These are phyloP conservation scores for Drosophila eugracilis DNA, from an alignment of 1,140 invertebrate species.

Conservation along the genomic window DNA sequence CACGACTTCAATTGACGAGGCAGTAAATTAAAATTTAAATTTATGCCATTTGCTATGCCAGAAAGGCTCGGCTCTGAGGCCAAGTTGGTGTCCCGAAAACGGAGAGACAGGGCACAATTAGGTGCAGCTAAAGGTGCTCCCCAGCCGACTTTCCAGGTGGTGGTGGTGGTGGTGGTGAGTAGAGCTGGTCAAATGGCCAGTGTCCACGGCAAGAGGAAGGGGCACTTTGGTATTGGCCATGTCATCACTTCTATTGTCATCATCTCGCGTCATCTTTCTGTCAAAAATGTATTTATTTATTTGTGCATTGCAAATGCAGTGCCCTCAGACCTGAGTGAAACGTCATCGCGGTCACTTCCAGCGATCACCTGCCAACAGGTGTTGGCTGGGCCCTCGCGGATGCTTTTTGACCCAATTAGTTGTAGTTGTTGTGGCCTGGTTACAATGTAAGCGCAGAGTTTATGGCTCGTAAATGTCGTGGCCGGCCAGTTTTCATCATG, in stretches of 20 bases:
- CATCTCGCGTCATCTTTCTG: slow-evolving; percentile 72
- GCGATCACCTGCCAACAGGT: slow-evolving; percentile 73
- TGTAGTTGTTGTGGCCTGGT: slow-evolving; percentile 31
- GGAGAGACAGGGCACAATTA: slow-evolving; percentile 55
- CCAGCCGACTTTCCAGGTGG: not conserved
- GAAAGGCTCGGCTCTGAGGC: slow-evolving; percentile 1
- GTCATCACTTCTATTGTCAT: slow-evolving; percentile 80
- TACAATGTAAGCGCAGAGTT: slow-evolving; percentile 67
- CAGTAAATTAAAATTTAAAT: slow-evolving; percentile 85
- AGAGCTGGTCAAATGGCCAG: slow-evolving; percentile 22
- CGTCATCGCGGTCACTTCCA: slow-evolving; percentile 60
- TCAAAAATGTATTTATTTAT: slow-evolving; percentile 75
- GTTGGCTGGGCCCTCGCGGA: slow-evolving; percentile 16
- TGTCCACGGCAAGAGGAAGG: not conserved
- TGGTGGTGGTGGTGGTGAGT: slow-evolving; percentile 9
- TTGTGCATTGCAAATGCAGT: slow-evolving; percentile 68
- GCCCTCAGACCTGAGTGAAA: slow-evolving; percentile 61
- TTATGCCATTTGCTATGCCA: slow-evolving; percentile 74
- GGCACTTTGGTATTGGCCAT: slow-evolving; percentile 50
- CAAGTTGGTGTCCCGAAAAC: slow-evolving; percentile 34
- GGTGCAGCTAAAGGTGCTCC: slow-evolving; percentile 44
- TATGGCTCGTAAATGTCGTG: slow-evolving; percentile 74
- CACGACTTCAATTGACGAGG: slow-evolving; percentile 78
- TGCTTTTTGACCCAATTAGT: slow-evolving; percentile 73
- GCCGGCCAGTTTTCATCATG: slow-evolving; percentile 46